Evolutionary conservation across 2,888 invertebrate genomes (phyloP), one percentile per base, ranked within the genome.

Genomic region (Hirtodrosophila cameraria): DNA sequence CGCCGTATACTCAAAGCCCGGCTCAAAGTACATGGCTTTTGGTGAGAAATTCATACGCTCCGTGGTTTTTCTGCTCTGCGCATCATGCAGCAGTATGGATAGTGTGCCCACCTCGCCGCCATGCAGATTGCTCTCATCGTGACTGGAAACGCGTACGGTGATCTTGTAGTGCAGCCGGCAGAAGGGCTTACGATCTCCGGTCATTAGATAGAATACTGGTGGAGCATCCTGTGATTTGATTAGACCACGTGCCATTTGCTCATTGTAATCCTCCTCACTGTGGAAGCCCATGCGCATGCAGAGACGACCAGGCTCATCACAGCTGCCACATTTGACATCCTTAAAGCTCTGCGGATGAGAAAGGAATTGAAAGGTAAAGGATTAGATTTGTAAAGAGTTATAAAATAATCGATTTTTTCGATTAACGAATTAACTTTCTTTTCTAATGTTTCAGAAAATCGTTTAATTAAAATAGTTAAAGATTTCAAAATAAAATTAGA

Each of bases 161-260:
- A 97, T 92, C 85, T 94, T 93, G 86, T 96, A 97, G 87, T 97
- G 97, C 91, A 93, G 94, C 95, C 97, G 94, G 90, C 97, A 97
- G 90, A 92, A 97, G 9, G 97, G 96, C 58, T 92, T 92, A 1
- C 91, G 89, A 30, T 92, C 92, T 6, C 94, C 94, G 0, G 97
- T 97, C 88, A 95, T 93, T 0, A 96, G 92, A 88, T 94, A 97
- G 13, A 96, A 92, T 0, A 93, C 92, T 1, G 94, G 91, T 43
- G 93, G 92, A 0, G 92, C 87, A 20, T 80, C 74, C 18, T 72
- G 27, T 41, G 92, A 90, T 13, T 92, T 90, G 5, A 93, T 90
- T 2, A 91, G 84, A 0, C 92, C 92, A 0, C 90, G 90, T 2
- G 88, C 71, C 25, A 92, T 86, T 31, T 93, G 87, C 1, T 90